Evolutionary conservation across 2,797 vertebrate genomes (phyloP), one percentile per base, ranked within the genome.

Genomic region (Acropternis orthonyx): DNA sequence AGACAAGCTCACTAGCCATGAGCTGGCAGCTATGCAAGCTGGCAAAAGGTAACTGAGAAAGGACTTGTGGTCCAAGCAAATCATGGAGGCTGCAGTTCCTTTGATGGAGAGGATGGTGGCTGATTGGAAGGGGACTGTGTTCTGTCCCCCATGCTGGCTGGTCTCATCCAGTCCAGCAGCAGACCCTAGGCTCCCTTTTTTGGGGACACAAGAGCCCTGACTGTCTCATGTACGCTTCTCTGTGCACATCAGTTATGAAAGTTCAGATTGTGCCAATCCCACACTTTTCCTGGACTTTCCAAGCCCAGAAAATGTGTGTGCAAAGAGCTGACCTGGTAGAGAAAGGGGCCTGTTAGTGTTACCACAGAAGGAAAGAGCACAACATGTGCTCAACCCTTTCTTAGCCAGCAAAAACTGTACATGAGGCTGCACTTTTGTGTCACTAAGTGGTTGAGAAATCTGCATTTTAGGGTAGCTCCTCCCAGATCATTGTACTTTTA

Each of bases 201-300:
- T 7, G 1, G 2, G 21, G 24, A 3, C 27, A 49, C 7, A 28
- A 37, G n/a, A 82, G 21, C 52, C 23, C 2, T 23, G 8, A 20
- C 23, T 52, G 16, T 43, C 15, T 67, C 16, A 7, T 0, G 1
- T 5, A 8, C 3, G 1, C 4, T 66, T 37, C 61, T 68, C 34
- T n/a, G 51, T 43, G 51, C 14, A 3, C 26, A 12, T 44, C 9
- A 6, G 16, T 56, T 26, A 11, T 7, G 21, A 37, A 52, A 91
- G 23, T 9, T 68, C 46, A 27, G 1, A 21, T 24, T 49, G 28
- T 78, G 58, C 22, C 21, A 37, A 23, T 54, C 58, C 36, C 41
- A 23, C 7, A 16, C 8, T 22, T 68, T 46, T 65, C 63, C 32
- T 71, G 36, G 27, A n/a, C 11, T 87, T 89, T 91, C 32, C 0